Evolutionary conservation across 2,797 vertebrate genomes (phyloP), one percentile per base, ranked within the genome.

Genomic region (Cottoperca gobio): DNA sequence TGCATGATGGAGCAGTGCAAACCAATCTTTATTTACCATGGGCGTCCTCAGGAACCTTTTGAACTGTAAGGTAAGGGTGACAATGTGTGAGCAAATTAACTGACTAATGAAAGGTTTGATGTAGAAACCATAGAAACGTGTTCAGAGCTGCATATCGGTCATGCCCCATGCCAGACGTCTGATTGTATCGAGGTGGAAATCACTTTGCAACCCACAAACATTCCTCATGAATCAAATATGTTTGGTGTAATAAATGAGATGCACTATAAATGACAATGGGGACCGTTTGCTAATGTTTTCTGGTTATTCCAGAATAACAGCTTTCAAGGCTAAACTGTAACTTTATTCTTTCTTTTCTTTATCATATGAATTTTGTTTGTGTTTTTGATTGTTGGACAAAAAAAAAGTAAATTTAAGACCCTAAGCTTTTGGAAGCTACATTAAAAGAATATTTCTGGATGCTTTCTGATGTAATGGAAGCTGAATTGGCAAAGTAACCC

Each of bases 1-100:
- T 57, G 58, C 61, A 83, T n/a, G 59, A 68, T 50, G 69, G 28
- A 59, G 45, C 61, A 26, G 24, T 42, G 68, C 61, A 86, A 73
- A 66, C 43, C 55, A 48, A 73, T 33, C 31, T 33, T 33, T 82
- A 90, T 90, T 95, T 95, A 95, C 95, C 95, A 75, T 94, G 87
- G 11, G 89, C 91, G 46, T 94, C 94, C 67, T 94, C 94, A 2
- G 94, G 93, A 79, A 82, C 87, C 83, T 94, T 95, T 86, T 92
- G 94, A 60, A 91, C 90, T 93, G 89, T 84, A 88, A 90, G 76
- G 82, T 79, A 88, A 91, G 62, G 65, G 42, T 54, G 61, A 88
- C 40, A 87, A 5, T 3, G 52, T 69, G 79, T 84, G 23, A 84
- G 59, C 5, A 68, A 39, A 33, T 64, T 6, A 40, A 4, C 9